Conservation (phyloP, 2,888 invertebrate species). For the Cephus pygmeus region DNA sequence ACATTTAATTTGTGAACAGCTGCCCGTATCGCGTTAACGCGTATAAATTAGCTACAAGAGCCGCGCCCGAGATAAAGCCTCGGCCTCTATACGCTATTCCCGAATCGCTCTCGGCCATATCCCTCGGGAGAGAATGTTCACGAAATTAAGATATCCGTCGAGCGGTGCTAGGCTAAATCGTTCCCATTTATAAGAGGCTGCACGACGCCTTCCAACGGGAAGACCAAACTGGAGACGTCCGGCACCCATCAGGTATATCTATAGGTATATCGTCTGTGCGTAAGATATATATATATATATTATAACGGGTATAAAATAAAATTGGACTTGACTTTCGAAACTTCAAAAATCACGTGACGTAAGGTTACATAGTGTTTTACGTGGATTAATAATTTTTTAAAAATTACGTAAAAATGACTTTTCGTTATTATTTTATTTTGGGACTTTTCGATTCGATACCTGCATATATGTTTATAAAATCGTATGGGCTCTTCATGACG, state of each 20-base stretch:
- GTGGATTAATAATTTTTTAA: neutral
- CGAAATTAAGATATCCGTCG: slow-evolving; percentile 54
- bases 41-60: slow-evolving; percentile 61
- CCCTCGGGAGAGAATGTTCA: slow-evolving; percentile 41
- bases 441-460: neutral
- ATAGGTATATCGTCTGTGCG: neutral
- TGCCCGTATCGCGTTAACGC: slow-evolving; percentile 56
- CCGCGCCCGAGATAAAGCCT: slow-evolving; percentile 51
- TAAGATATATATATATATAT: neutral
- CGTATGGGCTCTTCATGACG: neutral
- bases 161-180: slow-evolving; percentile 45
- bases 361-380: neutral
- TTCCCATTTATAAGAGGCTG: slow-evolving; percentile 31
- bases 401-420: neutral
- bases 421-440: neutral
- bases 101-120: slow-evolving; percentile 23
- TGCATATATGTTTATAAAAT: neutral
- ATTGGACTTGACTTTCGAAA: neutral
- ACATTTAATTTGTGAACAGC: slow-evolving; percentile 61
- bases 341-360: too few species aligned
- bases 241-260: neutral
- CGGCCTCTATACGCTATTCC: slow-evolving; percentile 26
- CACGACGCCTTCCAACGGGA: neutral
- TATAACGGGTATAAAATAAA: neutral
- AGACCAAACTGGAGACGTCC: neutral